Evolutionary conservation across 2,888 invertebrate genomes (phyloP).

Genomic region (Timandra comae): DNA sequence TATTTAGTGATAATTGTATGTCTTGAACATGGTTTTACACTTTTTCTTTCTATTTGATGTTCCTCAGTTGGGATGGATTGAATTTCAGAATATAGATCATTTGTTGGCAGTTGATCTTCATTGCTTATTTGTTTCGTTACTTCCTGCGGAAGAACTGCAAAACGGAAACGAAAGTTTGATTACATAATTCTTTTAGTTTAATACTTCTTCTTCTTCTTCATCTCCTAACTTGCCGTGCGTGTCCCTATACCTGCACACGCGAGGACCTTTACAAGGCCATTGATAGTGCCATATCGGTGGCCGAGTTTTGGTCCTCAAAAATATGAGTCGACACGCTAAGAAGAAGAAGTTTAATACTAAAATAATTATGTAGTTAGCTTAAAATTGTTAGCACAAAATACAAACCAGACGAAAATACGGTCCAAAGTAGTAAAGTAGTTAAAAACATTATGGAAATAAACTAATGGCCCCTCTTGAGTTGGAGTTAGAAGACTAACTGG

Average conservation of each 20-base stretch:
- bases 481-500: constrained; percentile 3
- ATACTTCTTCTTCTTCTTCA: too few relatives aligned
- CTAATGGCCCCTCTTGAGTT: constrained; percentile 4
- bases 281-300: too few relatives aligned
- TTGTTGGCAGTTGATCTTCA: too few relatives aligned
- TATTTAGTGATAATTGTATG: constrained; percentile 13
- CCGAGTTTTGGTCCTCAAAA: too few relatives aligned
- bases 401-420: constrained; percentile 14
- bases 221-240: too few relatives aligned
- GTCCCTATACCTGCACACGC: too few relatives aligned
- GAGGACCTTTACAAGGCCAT: too few relatives aligned
- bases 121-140: background rate
- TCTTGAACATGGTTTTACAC: constrained; percentile 23
- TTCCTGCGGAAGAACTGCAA: constrained; percentile 1
- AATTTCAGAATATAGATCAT: background rate
- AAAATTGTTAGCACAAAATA: background rate
- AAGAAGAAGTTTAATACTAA: too few relatives aligned
- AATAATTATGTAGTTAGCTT: too few relatives aligned
- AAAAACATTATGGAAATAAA: constrained; percentile 11
- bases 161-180: background rate
- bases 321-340: too few relatives aligned
- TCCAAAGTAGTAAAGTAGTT: constrained; percentile 7
- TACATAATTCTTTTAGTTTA: background rate
- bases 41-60: constrained; percentile 5
- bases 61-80: constrained; percentile 1